Conservation (phyloP, 2,113 vertebrate genomes). For the Macheiramphus alcinus region DNA sequence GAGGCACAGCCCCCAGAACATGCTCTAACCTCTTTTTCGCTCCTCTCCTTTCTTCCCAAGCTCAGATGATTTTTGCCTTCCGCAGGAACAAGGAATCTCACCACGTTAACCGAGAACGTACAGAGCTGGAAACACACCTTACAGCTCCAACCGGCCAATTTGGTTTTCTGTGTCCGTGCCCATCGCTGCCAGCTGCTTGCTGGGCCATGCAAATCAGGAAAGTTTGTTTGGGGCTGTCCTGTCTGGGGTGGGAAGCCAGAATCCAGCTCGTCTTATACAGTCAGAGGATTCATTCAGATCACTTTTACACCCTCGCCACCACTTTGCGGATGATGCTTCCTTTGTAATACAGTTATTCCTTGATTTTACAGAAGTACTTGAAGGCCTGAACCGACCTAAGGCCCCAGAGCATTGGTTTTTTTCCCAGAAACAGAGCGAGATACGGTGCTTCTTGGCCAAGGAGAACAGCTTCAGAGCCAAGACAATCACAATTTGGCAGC, state of each 20-base stretch:
- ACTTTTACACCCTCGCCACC: neutral
- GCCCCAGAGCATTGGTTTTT: neutral
- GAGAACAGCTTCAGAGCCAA: neutral
- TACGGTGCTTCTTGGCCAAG: neutral
- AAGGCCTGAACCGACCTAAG: neutral
- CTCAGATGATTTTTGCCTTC: neutral
- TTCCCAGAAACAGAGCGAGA: neutral
- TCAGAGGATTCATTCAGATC: neutral
- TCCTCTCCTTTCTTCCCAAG: neutral
- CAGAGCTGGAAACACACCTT: neutral
- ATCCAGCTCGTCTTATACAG: neutral
- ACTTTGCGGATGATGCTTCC: neutral
- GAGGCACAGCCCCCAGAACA: neutral
- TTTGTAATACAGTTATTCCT: neutral
- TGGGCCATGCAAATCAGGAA: neutral
- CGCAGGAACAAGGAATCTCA: neutral
- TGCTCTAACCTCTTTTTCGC: neutral
- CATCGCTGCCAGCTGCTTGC: neutral
- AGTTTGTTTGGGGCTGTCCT: neutral
- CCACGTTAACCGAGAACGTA: neutral
- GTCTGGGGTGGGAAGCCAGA: neutral
- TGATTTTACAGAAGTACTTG: neutral
- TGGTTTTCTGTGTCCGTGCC: fast-evolving
- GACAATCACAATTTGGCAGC: neutral
- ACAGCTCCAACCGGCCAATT: neutral